Evolutionary conservation across 2,113 vertebrate species (phyloP).

Genomic region (Plectropomus leopardus): DNA sequence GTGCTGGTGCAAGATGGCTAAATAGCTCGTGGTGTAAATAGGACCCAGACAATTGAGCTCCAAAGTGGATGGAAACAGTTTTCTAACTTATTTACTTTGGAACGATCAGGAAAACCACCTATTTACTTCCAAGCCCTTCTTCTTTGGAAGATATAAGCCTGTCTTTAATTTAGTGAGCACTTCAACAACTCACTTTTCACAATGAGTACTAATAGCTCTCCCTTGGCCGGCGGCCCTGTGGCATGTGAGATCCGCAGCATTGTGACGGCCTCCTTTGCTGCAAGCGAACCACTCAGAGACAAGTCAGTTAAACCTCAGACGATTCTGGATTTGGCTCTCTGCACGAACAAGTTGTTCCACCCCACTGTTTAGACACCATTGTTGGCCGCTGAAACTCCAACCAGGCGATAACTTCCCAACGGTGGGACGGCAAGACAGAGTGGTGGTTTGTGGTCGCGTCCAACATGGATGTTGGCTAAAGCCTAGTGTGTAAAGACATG

Average conservation of each 20-base stretch:
- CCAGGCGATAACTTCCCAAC: constrained; percentile 17
- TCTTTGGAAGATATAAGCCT: constrained; percentile 66
- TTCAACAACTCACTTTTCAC: constrained; percentile 69
- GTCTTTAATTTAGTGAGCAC: constrained; percentile 77
- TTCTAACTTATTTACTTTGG: constrained; percentile 80
- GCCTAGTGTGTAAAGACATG: constrained; percentile 34
- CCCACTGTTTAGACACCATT: constrained; percentile 31
- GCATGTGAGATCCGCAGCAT: constrained; percentile 46
- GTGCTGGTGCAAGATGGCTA: constrained; percentile 68
- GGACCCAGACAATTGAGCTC: constrained; percentile 72
- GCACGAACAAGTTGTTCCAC: constrained; percentile 32
- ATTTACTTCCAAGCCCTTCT: constrained; percentile 69
- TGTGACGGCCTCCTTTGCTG: constrained; percentile 46
- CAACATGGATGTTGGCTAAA: constrained; percentile 34
- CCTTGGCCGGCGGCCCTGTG: constrained; percentile 45
- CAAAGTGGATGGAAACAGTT: constrained; percentile 82
- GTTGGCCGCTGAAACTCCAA: constrained; percentile 34
- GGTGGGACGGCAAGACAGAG: background rate
- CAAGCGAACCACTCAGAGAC: constrained; percentile 50
- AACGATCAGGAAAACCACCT: constrained; percentile 76
- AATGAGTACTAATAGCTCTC: constrained; percentile 75
- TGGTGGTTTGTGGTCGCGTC: constrained; percentile 58
- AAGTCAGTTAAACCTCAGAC: constrained; percentile 58
- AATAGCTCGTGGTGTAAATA: constrained; percentile 79
- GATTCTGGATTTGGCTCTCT: constrained; percentile 42